Evolutionary conservation across 1,140 invertebrate genomes (phyloP).

Genomic region (Nasonia longicornis): DNA sequence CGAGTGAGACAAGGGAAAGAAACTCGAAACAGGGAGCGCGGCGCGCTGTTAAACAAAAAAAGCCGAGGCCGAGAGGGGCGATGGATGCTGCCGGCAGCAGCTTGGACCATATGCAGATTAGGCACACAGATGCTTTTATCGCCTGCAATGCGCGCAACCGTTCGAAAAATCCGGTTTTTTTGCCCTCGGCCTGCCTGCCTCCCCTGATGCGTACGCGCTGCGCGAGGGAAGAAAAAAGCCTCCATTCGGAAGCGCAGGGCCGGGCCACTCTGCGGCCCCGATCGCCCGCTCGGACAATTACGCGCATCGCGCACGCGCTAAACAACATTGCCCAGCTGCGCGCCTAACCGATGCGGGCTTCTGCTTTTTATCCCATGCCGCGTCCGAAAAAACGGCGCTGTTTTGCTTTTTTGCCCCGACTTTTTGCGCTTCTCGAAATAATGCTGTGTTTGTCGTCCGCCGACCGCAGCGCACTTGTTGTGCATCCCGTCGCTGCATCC

Average conservation of each 20-base stretch:
- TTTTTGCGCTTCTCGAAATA: neutral
- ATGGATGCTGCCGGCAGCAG: slow-evolving; percentile 51
- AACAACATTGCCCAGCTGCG: slow-evolving; percentile 2
- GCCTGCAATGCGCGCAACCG: slow-evolving; percentile 52
- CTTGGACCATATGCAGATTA: slow-evolving; percentile 67
- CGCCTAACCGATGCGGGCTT: neutral
- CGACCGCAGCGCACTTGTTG: slow-evolving; percentile 16
- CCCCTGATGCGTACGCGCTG: neutral
- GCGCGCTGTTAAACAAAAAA: slow-evolving; percentile 57
- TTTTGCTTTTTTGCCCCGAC: neutral
- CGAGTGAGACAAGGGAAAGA: slow-evolving; percentile 13
- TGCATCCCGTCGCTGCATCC: too few species aligned
- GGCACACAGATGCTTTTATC: slow-evolving; percentile 63
- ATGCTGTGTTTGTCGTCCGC: neutral
- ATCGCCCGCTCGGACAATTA: slow-evolving; percentile 27
- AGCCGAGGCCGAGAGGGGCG: slow-evolving; percentile 53
- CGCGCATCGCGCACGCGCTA: neutral
- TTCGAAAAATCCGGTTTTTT: slow-evolving; percentile 62
- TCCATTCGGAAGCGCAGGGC: neutral
- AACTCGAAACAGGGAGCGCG: slow-evolving; percentile 28
- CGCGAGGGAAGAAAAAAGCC: slow-evolving; percentile 1
- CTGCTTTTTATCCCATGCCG: neutral
- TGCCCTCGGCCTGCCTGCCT: slow-evolving; percentile 47
- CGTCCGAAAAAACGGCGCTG: neutral
- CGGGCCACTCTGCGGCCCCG: slow-evolving; percentile 15